phyloP scores from a whole-genome alignment of 2,888 invertebrate genomes.

The Apamea epomidion region DNA sequence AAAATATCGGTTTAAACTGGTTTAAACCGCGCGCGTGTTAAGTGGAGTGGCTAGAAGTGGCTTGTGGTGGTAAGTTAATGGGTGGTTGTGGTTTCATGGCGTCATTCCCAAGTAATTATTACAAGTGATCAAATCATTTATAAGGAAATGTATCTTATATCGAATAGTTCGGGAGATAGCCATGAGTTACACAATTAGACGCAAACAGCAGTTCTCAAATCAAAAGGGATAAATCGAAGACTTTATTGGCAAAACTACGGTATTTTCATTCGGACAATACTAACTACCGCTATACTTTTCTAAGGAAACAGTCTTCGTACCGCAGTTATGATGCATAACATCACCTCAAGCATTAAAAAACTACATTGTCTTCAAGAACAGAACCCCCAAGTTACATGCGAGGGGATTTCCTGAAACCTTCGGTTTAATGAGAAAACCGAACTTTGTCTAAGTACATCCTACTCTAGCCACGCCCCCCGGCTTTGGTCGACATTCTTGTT shows the following conservation, averaged over 20 bases:
- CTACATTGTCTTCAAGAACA: conserved; percentile 26
- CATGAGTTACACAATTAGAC: neutral
- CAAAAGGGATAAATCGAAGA: neutral
- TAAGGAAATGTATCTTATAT: neutral
- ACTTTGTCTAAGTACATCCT: conserved; percentile 60
- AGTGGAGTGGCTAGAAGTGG: conserved; percentile 19
- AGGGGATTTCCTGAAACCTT: conserved; percentile 64
- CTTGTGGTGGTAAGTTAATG: conserved; percentile 13
- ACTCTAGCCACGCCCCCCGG: conserved; percentile 62
- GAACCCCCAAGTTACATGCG: conserved; percentile 44
- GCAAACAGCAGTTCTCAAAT: neutral
- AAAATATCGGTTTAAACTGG: conserved; percentile 56
- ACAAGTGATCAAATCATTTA: neutral
- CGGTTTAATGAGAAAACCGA: conserved; percentile 67
- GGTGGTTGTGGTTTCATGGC: conserved; percentile 2
- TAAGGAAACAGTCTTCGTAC: neutral
- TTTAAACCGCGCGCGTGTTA: conserved; percentile 1
- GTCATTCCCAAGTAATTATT: conserved; percentile 7
- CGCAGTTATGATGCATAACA: neutral
- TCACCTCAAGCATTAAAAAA: conserved; percentile 30
- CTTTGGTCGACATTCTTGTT: conserved; percentile 69
- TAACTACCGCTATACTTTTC: neutral
- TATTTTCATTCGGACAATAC: neutral
- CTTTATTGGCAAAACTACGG: neutral
- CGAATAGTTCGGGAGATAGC: neutral